Conservation (phyloP, 2,888 invertebrate genomes). For the Mimas tiliae region DNA sequence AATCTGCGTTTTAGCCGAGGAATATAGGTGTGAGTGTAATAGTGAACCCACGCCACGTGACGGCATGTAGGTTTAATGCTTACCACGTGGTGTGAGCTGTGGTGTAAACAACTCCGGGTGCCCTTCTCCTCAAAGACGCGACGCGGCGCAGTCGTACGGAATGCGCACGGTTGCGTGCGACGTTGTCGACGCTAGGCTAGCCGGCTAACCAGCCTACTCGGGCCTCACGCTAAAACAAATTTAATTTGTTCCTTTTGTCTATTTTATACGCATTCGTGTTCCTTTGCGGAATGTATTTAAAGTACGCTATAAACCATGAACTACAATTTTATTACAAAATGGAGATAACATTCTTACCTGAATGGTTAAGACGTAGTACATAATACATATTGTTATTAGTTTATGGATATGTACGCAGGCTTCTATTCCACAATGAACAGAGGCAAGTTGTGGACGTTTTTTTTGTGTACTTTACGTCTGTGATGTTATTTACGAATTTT, state of each 20-base stretch:
- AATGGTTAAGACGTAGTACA: background rate
- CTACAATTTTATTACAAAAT: background rate
- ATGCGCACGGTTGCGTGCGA: slow-evolving; percentile 39
- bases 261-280: background rate
- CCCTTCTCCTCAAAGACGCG: slow-evolving; percentile 55
- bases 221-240: slow-evolving; percentile 8
- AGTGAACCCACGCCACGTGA: slow-evolving; percentile 78
- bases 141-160: slow-evolving; percentile 42
- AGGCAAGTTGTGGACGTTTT: background rate
- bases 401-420: background rate
- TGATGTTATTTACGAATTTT: background rate
- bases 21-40: slow-evolving; percentile 59
- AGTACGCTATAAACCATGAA: background rate
- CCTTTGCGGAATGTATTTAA: slow-evolving; percentile 5
- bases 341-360: background rate
- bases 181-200: slow-evolving; percentile 26
- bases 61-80: slow-evolving; percentile 58
- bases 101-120: slow-evolving; percentile 72
- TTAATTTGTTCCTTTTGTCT: slow-evolving; percentile 2
- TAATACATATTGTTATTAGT: background rate
- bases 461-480: background rate
- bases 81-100: slow-evolving; percentile 75
- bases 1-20: slow-evolving; percentile 44
- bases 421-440: background rate
- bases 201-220: background rate